These are phyloP conservation scores for Trisateles emortualis DNA, from an alignment of 2,888 invertebrate species.

Conservation along the genomic window DNA sequence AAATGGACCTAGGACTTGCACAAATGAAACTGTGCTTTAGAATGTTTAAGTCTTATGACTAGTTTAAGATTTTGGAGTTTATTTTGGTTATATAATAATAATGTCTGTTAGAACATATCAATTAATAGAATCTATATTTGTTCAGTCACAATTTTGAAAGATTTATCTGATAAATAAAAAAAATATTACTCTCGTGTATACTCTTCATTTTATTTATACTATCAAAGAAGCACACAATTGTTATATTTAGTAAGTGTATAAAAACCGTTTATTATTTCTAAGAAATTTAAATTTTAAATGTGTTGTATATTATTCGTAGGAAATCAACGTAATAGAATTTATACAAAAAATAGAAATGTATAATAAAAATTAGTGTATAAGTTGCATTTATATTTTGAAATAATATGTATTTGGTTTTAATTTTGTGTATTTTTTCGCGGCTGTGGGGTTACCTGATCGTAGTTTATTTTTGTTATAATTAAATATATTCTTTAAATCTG, in stretches of 20 bases:
- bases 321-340: slow-evolving; percentile 27
- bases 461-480: slow-evolving; percentile 16
- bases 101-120: slow-evolving; percentile 46
- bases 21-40: slow-evolving; percentile 94
- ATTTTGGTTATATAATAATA: slow-evolving; percentile 32
- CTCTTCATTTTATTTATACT: slow-evolving; percentile 3
- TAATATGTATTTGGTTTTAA: slow-evolving; percentile 29
- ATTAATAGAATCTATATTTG: slow-evolving; percentile 16
- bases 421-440: slow-evolving; percentile 69
- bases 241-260: slow-evolving; percentile 21
- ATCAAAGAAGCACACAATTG: slow-evolving; percentile 18
- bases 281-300: slow-evolving; percentile 22
- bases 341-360: slow-evolving; percentile 27
- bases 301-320: slow-evolving; percentile 22
- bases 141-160: slow-evolving; percentile 14
- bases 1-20: slow-evolving; percentile 93
- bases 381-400: slow-evolving; percentile 40
- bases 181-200: neutral
- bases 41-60: slow-evolving; percentile 44
- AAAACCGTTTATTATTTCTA: slow-evolving; percentile 25
- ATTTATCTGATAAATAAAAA: slow-evolving; percentile 17
- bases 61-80: slow-evolving; percentile 31
- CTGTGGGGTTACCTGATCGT: slow-evolving; percentile 67
- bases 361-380: slow-evolving; percentile 29
- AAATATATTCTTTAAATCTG: slow-evolving; percentile 47